These are phyloP conservation scores for Drymodes brunneopygia DNA, from an alignment of 2,113 vertebrate genomes.

Conservation along the genomic window DNA sequence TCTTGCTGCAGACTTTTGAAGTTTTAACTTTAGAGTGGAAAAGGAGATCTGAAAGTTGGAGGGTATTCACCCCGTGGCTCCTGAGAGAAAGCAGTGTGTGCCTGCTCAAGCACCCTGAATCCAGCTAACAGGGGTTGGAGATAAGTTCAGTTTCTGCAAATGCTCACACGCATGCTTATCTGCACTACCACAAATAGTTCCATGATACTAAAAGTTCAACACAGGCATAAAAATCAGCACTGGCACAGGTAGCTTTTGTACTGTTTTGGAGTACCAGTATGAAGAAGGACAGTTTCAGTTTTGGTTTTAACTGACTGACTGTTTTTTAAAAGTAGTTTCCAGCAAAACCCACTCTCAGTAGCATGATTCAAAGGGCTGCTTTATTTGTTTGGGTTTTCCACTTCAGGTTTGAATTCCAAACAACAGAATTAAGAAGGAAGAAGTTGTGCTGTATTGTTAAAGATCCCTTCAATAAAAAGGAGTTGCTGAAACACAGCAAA, in stretches of 20 bases:
- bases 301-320: not conserved
- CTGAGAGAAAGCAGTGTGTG: not conserved
- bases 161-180: conserved; percentile 18
- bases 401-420: not conserved
- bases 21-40: conserved; percentile 40
- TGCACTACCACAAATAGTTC: not conserved
- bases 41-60: conserved; percentile 23
- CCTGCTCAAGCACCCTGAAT: not conserved
- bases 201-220: not conserved
- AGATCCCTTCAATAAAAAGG: not conserved
- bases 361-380: not conserved
- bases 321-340: not conserved
- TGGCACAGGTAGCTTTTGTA: not conserved
- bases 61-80: not conserved
- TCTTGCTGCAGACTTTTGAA: conserved; percentile 46
- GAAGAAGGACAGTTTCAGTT: not conserved
- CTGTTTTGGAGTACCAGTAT: not conserved
- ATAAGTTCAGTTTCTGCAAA: conserved; percentile 45
- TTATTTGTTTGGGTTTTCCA: not conserved
- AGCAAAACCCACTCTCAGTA: not conserved
- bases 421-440: not conserved
- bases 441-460: not conserved
- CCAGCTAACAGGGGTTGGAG: not conserved
- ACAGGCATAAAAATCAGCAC: not conserved
- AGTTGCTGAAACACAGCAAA: not conserved